phyloP scores from a whole-genome alignment of 1,140 invertebrate genomes.

The Eulimnadia texana region DNA sequence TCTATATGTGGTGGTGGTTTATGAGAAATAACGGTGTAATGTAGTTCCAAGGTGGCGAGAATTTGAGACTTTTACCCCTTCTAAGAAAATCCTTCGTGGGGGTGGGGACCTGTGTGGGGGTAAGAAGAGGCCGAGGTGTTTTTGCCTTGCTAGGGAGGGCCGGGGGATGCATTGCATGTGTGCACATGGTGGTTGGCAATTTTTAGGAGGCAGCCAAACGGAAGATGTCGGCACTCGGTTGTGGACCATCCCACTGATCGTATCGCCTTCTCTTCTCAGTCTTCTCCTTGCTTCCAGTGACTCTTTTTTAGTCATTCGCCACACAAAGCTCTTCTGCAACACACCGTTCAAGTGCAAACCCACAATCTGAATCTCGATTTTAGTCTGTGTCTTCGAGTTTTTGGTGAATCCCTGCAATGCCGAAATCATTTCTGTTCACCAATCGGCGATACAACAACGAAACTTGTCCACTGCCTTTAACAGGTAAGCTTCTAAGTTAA shows the following conservation, averaged over 20 bases:
- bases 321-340: neutral
- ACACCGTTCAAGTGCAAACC: neutral
- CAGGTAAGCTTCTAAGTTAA: too few relatives aligned
- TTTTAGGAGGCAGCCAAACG: constrained; percentile 1
- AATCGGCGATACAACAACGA: constrained; percentile 37
- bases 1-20: neutral
- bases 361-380: neutral
- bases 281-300: neutral
- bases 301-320: neutral
- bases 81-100: too few relatives aligned
- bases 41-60: too few relatives aligned
- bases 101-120: too few relatives aligned
- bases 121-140: neutral
- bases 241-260: constrained; percentile 1
- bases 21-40: neutral
- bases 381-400: neutral
- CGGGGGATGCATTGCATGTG: neutral
- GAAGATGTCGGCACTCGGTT: constrained; percentile 8
- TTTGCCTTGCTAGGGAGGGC: neutral
- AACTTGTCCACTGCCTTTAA: too few relatives aligned
- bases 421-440: constrained; percentile 40
- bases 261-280: neutral
- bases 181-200: constrained; percentile 6
- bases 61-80: too few relatives aligned
- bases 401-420: constrained; percentile 29